Percentiles rank a stretch among this genome's conserved stretches.
Evolutionary conservation across 2,888 invertebrate species (phyloP).

Genomic region (Eueremaeus valkanovi): DNA sequence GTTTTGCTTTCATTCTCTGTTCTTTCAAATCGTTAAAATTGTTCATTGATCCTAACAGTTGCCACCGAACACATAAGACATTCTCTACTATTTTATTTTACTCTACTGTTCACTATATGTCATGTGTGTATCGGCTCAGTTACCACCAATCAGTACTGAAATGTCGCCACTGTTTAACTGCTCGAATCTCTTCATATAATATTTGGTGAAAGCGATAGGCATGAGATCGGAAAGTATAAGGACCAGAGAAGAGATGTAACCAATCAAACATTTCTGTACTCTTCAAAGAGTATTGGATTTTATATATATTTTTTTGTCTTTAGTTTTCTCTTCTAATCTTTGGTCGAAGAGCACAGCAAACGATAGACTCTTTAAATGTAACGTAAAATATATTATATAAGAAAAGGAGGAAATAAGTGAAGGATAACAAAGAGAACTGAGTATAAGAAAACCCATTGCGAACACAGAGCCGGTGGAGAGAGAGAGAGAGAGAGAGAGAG

Average conservation of each 20-base stretch:
- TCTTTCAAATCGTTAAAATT: conserved; percentile 2
- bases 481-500: too few relatives aligned
- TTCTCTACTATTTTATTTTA: too few relatives aligned
- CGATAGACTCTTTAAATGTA: conserved; percentile 5
- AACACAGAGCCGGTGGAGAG: background rate
- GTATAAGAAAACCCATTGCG: background rate
- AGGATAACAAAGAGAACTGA: background rate
- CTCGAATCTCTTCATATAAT: background rate
- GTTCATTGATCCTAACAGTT: background rate
- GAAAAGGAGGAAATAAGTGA: conserved; percentile 7
- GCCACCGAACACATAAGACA: background rate
- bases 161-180: background rate
- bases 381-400: too few relatives aligned
- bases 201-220: background rate
- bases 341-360: conserved; percentile 12
- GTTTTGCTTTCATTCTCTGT: background rate
- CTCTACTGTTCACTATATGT: too few relatives aligned
- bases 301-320: conserved; percentile 4
- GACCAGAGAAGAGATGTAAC: background rate
- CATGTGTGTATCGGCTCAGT: background rate
- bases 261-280: background rate
- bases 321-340: background rate
- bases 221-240: background rate
- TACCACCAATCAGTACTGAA: background rate
- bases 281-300: background rate